Evolutionary conservation across 2,888 invertebrate species (phyloP).

Genomic region (Steinernema scapterisci): DNA sequence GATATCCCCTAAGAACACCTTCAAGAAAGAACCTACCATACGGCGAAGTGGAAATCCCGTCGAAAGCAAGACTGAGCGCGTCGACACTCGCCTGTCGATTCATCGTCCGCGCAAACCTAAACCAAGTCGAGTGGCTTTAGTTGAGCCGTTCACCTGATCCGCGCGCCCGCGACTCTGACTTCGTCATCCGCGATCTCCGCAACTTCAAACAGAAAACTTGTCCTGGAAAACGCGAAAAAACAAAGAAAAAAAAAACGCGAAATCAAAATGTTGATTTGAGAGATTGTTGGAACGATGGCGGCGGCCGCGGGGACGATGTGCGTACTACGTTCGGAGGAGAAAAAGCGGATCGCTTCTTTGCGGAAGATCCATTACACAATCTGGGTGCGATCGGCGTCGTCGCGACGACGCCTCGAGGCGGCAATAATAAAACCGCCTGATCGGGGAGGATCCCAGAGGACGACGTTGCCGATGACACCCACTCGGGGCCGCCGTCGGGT

Average conservation of each 20-base stretch:
- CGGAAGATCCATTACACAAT: not conserved
- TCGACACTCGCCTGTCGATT: constrained; percentile 30
- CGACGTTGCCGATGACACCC: constrained; percentile 10
- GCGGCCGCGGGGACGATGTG: not conserved
- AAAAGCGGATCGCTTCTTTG: not conserved
- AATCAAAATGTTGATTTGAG: not conserved
- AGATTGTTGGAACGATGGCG: too few species aligned
- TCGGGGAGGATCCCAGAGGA: not conserved
- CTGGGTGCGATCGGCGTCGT: not conserved
- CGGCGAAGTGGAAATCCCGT: constrained; percentile 22
- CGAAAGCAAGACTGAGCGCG: constrained; percentile 28
- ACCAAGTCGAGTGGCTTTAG: not conserved
- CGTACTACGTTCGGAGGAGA: not conserved
- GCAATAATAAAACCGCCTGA: constrained; percentile 4
- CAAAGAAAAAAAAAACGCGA: constrained; percentile 1
- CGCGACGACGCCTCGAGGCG: constrained; percentile 6
- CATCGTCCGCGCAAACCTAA: constrained; percentile 28
- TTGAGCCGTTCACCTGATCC: not conserved
- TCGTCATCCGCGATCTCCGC: too few species aligned
- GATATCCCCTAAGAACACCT: too few species aligned
- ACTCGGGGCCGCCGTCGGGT: constrained; percentile 18
- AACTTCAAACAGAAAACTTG: constrained; percentile 26
- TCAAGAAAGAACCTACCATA: not conserved
- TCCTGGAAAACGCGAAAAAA: not conserved
- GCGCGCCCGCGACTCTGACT: constrained; percentile 5